These are phyloP conservation scores for Tenrec ecaudatus DNA, from an alignment of 2,113 vertebrate species.

Conservation along the genomic window DNA sequence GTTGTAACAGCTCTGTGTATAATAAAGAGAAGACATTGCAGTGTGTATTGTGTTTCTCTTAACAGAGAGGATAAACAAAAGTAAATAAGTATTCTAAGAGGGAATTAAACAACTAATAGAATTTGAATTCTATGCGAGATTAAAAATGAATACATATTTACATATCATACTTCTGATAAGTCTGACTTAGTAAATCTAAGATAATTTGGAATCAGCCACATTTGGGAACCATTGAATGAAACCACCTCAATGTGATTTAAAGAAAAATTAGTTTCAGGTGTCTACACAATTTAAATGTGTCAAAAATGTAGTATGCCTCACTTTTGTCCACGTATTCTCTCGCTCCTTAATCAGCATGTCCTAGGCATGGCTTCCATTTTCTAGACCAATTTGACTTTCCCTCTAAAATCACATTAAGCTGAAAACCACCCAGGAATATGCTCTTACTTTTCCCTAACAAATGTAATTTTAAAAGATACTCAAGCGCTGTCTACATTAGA, in stretches of 20 bases:
- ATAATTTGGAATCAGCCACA: not conserved
- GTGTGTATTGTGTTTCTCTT: no score
- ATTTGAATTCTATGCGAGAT: not conserved
- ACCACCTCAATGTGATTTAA: slow-evolving; percentile 32
- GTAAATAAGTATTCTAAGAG: not conserved
- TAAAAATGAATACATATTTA: slow-evolving; percentile 6
- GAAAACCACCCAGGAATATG: not conserved
- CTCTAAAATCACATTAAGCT: not conserved
- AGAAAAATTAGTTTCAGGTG: slow-evolving; percentile 32
- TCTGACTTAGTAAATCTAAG: not conserved
- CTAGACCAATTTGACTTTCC: not conserved
- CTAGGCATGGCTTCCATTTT: not conserved
- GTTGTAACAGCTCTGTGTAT: not conserved
- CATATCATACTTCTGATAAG: not conserved
- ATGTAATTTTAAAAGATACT: not conserved
- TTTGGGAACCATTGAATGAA: slow-evolving; percentile 42
- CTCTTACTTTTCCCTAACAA: not conserved
- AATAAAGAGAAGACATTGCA: no score
- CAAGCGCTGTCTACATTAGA: not conserved
- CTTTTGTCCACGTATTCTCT: not conserved
- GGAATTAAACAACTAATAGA: not conserved
- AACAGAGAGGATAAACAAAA: not conserved
- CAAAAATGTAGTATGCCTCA: not conserved
- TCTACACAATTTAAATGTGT: slow-evolving; percentile 4
- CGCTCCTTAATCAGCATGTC: not conserved